phyloP scores from a whole-genome alignment of 1,140 invertebrate species.

The Tetragnatha versicolor region DNA sequence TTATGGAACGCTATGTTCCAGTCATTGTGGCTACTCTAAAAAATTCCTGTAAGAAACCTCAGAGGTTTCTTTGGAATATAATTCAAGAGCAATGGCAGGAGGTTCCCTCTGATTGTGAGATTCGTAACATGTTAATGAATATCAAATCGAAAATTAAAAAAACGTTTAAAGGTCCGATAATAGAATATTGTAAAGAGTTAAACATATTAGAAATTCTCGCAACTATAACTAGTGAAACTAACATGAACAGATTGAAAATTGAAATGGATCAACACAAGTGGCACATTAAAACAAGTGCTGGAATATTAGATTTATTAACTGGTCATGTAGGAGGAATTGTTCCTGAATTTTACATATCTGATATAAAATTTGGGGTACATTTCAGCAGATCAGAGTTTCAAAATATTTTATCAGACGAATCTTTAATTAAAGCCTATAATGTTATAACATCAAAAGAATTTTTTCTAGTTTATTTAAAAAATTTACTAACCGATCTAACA shows the following conservation, averaged over 20 bases:
- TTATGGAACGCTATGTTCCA: neutral
- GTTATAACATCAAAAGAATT: neutral
- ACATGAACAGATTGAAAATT: neutral
- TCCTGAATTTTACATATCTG: constrained; percentile 10
- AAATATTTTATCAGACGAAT: neutral
- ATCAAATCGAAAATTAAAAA: constrained; percentile 9
- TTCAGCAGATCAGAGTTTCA: neutral
- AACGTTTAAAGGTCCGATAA: neutral
- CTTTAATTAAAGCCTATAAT: neutral
- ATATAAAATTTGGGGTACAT: neutral
- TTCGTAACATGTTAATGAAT: neutral
- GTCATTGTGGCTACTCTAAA: neutral
- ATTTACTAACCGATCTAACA: constrained; percentile 1
- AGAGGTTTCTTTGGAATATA: constrained; percentile 11
- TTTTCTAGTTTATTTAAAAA: constrained; percentile 11
- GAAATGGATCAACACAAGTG: constrained; percentile 28
- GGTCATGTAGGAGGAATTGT: neutral
- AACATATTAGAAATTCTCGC: neutral
- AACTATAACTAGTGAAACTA: neutral
- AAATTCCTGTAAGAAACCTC: neutral
- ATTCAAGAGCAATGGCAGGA: constrained; percentile 19
- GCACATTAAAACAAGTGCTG: neutral
- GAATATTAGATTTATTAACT: constrained; percentile 33
- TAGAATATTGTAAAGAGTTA: neutral
- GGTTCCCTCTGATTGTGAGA: neutral